Base-by-base conservation (phyloP, 2,113 vertebrate genomes). In the Chroicocephalus ridibundus region DNA sequence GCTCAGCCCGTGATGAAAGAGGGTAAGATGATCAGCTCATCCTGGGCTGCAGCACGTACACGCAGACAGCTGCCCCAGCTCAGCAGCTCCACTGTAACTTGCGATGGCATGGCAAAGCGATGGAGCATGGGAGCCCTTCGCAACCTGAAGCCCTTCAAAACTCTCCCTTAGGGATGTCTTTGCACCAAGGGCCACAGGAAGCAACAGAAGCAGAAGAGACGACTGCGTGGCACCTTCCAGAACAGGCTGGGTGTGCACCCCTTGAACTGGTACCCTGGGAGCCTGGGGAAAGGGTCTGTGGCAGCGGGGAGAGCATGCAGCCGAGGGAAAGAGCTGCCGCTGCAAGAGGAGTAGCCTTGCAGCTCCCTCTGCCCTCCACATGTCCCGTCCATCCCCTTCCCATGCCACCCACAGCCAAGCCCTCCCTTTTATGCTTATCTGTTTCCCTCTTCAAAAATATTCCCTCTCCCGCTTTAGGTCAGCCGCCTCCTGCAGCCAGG, bases 191-290 rank as follows among this genome's bases (percentile, higher is more conserved):
- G 51, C 19, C 60, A 3, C 9, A 78, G 32, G 22, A 36, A 62
- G 31, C 1, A 5, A 32, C n/a, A 68, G 52, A 20, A 55, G 47
- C 34, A 22, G 82, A 19, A 76, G 66, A 32, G 10, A 27, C 1
- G 14, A 18, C 32, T 12, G 10, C 2, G 8, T 38, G 42, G 40
- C 9, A 10, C 31, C 19, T 70, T 20, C 79, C 31, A 44, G 66
- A 31, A 42, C 31, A 11, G 40, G 49, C 31, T 74, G 51, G 32
- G 29, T 32, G 51, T 32, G 49, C 8, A 2, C 6, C 32, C n/a
- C 71, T 46, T 12, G 3, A 64, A 74, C 27, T 8, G 4, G 26
- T 4, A 2, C 17, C 24, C 0, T 0, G 5, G 24, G 15, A 70
- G 49, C 38, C 55, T 13, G 51, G 36, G 51, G 21, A 26, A 61